A percentile compares a stretch with the other conserved stretches of the same genome.
Evolutionary conservation across 1,140 invertebrate species (phyloP).

Genomic region (Stegodyphus mimosarum): DNA sequence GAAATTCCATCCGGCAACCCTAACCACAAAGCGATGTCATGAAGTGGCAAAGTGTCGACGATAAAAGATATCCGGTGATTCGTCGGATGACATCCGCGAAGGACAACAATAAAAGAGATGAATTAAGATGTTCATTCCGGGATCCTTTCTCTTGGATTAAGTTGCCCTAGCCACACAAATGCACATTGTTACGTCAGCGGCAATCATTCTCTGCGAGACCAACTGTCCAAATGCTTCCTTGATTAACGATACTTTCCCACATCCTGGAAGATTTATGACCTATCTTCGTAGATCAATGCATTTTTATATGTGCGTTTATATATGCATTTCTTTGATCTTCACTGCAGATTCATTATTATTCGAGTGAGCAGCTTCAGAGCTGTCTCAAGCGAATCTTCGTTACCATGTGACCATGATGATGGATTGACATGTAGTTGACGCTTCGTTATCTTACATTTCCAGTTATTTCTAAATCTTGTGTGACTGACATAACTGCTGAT

Average conservation of each 20-base stretch:
- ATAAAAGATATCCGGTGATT: slow-evolving; percentile 46
- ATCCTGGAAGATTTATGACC: background rate
- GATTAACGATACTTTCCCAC: background rate
- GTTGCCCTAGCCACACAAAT: slow-evolving; percentile 25
- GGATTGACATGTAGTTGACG: no score
- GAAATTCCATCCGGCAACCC: background rate
- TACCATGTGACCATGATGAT: no score
- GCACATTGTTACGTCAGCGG: slow-evolving; percentile 26
- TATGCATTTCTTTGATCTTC: no score
- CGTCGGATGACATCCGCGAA: slow-evolving; percentile 30
- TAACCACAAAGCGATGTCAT: slow-evolving; percentile 23
- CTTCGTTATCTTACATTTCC: no score
- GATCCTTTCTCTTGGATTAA: slow-evolving; percentile 32
- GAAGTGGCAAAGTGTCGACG: background rate
- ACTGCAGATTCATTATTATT: no score
- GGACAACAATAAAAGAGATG: slow-evolving; percentile 49
- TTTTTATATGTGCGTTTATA: no score
- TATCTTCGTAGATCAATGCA: no score
- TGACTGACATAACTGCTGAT: no score
- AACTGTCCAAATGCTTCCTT: background rate
- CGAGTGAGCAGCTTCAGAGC: no score
- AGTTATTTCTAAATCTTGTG: no score
- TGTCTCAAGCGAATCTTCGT: no score
- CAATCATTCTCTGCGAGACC: slow-evolving; percentile 21
- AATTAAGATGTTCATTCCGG: slow-evolving; percentile 39